Conservation (phyloP, 1,140 invertebrate genomes). For the Hycleus phaleratus region DNA sequence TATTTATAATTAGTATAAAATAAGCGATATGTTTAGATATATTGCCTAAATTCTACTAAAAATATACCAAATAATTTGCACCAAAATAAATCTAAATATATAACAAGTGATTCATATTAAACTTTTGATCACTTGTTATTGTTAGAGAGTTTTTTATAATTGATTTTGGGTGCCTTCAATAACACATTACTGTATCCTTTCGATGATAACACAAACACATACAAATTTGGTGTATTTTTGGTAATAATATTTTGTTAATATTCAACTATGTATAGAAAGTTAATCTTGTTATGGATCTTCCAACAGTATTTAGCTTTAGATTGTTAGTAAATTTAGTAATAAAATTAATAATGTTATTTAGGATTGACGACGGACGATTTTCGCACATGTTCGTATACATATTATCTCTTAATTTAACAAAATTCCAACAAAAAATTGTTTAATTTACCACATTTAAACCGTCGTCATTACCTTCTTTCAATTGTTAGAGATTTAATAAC, state of each 20-base stretch:
- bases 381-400: neutral
- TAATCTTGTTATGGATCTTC: constrained; percentile 12
- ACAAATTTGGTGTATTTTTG: constrained; percentile 5
- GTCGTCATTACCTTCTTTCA: constrained; percentile 6
- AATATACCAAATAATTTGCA: no score
- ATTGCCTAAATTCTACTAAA: no score
- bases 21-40: no score
- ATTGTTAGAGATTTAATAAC: no score
- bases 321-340: no score
- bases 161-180: constrained; percentile 1
- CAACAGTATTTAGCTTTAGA: constrained; percentile 1
- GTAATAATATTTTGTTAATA: constrained; percentile 1
- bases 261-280: constrained; percentile 3
- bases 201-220: neutral
- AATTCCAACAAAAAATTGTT: neutral
- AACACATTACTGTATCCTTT: neutral
- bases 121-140: no score
- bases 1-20: no score
- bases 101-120: no score
- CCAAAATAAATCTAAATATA: no score
- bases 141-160: no score
- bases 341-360: neutral
- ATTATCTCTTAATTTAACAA: neutral
- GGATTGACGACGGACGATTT: constrained; percentile 9
- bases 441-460: constrained; percentile 3